Base-by-base conservation (phyloP, 2,797 vertebrate species). In the Discoglossus pictus region DNA sequence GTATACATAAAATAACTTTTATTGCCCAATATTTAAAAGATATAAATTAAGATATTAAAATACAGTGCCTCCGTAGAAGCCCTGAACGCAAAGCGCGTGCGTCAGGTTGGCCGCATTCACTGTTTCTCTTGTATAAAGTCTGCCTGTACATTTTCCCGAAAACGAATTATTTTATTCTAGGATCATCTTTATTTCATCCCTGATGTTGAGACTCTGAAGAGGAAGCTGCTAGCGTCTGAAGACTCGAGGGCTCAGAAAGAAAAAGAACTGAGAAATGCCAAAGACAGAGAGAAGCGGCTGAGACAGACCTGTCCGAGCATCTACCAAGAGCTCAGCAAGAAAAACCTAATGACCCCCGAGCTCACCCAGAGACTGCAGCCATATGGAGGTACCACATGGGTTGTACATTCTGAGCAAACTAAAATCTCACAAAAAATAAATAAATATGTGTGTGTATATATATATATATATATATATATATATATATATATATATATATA, bases 181-280 rank as follows among this genome's bases (percentile, higher is more conserved):
- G 68, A 71, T 56, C 68, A 71, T n/a, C 60, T 48, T 36, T 71
- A 71, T 58, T 64, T 64, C 16, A 64, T 58, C 21, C 68, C 68
- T 9, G 68, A 71, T 52, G 31, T 71, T 64, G 68, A 71, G 40
- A 71, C 68, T 13, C 15, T 71, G n/a, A 71, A 71, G 52, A 71
- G 12, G 43, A 71, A 71, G 46, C 35, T 71, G 6, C 52, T 43
- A 34, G 52, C 38, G 6, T 64, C 68, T 7, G 68, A 71, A 58
- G 52, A 64, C 7, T 64, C 61, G 18, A 71, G 68, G 39, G 68
- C 27, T 21, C 68, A 63, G 15, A 71, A 64, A 52, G 68, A 71
- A 17, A 71, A 58, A 17, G 60, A 71, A 43, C 36, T 71, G 38
- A 58, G 61, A 16, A 64, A 71, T 64, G 68, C 61, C 10, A 71